Percentiles rank a stretch among this genome's conserved stretches.
Evolutionary conservation across 2,797 vertebrate species (phyloP).

Genomic region (Channallabes apus): DNA sequence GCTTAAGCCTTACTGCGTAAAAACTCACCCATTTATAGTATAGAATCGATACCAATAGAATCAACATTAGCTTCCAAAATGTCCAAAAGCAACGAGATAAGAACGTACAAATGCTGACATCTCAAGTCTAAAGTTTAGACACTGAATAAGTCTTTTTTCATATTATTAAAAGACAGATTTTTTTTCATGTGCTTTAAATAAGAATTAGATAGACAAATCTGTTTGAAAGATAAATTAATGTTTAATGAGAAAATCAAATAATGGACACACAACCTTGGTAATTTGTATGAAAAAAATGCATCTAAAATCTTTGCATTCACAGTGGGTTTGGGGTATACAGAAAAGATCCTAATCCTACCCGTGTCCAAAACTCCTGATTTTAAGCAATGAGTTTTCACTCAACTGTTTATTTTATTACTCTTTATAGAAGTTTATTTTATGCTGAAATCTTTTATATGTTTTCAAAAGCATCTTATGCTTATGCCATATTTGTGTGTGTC

Average conservation of each 20-base stretch:
- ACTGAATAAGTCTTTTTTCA: neutral
- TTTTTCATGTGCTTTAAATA: neutral
- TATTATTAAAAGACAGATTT: neutral
- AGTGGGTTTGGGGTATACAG: neutral
- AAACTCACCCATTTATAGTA: neutral
- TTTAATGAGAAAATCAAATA: neutral
- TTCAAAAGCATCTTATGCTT: too few species aligned
- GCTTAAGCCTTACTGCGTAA: neutral
- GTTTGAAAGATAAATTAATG: neutral
- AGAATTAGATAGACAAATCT: neutral
- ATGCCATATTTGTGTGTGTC: too few species aligned
- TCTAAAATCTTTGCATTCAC: neutral
- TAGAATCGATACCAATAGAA: neutral
- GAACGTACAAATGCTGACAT: neutral
- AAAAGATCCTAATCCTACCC: neutral
- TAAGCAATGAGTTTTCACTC: too few species aligned
- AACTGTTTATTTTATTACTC: too few species aligned
- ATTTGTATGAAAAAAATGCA: too few species aligned
- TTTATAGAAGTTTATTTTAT: too few species aligned
- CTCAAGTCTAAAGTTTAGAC: too few species aligned
- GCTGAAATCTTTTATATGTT: too few species aligned
- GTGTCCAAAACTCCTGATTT: too few species aligned
- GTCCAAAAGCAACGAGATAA: neutral
- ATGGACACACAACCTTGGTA: too few species aligned
- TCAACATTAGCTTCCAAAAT: neutral